A percentile compares a stretch with the other conserved stretches of the same genome.
Conservation (phyloP, 2,888 invertebrate species). For the Aporophyla nigra region DNA sequence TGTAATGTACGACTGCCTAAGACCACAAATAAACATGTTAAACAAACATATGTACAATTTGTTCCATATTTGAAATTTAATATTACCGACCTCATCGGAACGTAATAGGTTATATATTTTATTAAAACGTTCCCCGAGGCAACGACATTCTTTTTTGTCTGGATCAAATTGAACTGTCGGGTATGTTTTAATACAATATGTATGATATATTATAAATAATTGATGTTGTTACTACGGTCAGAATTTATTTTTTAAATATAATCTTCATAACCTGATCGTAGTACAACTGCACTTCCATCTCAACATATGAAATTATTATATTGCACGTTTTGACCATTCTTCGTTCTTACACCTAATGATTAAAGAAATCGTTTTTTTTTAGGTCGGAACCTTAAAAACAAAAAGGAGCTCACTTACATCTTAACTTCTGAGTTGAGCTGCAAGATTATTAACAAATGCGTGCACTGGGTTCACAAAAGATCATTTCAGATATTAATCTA, state of each 20-base stretch:
- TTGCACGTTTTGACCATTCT: no score
- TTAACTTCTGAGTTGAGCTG: no score
- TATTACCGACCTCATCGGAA: neutral
- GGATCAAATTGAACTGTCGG: neutral
- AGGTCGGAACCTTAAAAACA: no score
- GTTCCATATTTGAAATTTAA: neutral
- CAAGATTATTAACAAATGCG: no score
- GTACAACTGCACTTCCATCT: neutral
- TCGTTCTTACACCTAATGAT: no score
- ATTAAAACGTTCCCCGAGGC: slow-evolving; percentile 19
- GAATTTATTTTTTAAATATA: neutral
- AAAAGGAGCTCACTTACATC: no score
- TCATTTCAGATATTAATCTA: no score
- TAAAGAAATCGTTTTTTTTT: no score
- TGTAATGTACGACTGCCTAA: no score
- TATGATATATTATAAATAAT: neutral
- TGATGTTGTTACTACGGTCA: neutral
- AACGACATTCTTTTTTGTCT: slow-evolving; percentile 12
- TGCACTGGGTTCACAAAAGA: no score
- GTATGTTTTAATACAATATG: neutral
- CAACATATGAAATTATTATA: neutral
- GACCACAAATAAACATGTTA: no score
- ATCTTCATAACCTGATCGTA: neutral
- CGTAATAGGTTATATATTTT: neutral
- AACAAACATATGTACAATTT: neutral